Evolutionary conservation across 2,888 invertebrate genomes (phyloP).

Genomic region (Nymphalis polychloros): DNA sequence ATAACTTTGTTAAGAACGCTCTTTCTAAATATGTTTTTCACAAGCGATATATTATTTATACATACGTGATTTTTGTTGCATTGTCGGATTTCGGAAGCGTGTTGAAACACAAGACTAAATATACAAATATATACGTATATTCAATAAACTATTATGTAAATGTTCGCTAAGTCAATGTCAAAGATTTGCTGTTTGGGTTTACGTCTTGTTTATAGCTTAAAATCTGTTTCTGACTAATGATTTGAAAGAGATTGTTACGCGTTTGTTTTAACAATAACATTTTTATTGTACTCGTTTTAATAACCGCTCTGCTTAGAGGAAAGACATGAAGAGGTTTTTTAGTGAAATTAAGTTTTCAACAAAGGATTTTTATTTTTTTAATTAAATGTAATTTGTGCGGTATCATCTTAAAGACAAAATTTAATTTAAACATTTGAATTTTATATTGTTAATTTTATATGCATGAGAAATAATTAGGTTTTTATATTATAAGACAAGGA

Average conservation of each 20-base stretch:
- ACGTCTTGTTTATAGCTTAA: background rate
- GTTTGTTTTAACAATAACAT: constrained; percentile 16
- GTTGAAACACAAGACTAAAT: constrained; percentile 11
- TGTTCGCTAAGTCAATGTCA: constrained; percentile 6
- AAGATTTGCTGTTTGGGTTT: background rate
- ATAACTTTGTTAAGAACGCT: background rate
- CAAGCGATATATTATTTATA: background rate
- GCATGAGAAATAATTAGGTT: too few species aligned
- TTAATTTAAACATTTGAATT: too few species aligned
- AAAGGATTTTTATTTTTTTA: background rate
- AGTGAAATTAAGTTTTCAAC: constrained; percentile 15
- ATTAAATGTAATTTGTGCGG: too few species aligned
- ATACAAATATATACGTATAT: background rate
- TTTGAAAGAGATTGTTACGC: constrained; percentile 3
- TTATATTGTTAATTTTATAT: too few species aligned
- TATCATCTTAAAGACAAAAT: too few species aligned
- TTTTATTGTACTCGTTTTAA: constrained; percentile 18
- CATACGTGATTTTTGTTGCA: constrained; percentile 17
- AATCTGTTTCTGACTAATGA: background rate
- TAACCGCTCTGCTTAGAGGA: background rate
- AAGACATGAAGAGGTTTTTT: background rate
- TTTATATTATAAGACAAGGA: too few species aligned
- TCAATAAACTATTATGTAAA: constrained; percentile 11
- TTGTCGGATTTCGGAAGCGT: constrained; percentile 17
- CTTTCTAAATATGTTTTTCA: background rate